Evolutionary conservation across 2,797 vertebrate species (phyloP).

Genomic region (Helostoma temminkii): DNA sequence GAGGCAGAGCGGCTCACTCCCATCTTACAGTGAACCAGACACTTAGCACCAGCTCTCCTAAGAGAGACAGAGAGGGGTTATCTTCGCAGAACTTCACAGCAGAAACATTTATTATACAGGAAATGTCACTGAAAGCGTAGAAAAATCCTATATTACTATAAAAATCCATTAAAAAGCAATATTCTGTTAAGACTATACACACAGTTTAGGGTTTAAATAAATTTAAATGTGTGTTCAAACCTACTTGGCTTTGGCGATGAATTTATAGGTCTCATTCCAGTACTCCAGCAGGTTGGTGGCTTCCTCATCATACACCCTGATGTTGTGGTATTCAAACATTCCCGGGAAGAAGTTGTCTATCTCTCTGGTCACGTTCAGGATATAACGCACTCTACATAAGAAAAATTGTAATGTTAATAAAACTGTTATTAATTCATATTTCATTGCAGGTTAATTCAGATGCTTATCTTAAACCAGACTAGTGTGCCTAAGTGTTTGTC

Average conservation of each 20-base stretch:
- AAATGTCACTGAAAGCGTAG: too few relatives aligned
- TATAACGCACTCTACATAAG: conserved; percentile 89
- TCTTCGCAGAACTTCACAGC: background rate
- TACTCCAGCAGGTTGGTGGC: conserved; percentile 96
- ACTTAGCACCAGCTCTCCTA: conserved; percentile 96
- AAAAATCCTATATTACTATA: too few relatives aligned
- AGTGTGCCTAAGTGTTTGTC: too few relatives aligned
- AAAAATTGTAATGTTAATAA: conserved; percentile 18
- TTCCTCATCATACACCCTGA: conserved; percentile 97
- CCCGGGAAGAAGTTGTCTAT: conserved; percentile 99
- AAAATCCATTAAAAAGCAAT: background rate
- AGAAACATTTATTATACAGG: background rate
- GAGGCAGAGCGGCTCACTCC: conserved; percentile 97
- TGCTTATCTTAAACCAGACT: background rate
- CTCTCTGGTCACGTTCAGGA: conserved; percentile 96
- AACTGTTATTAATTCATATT: background rate
- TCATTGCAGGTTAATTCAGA: background rate
- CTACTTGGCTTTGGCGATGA: conserved; percentile 98
- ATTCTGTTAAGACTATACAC: background rate
- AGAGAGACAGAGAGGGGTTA: background rate
- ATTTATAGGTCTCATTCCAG: conserved; percentile 99
- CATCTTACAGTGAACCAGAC: conserved; percentile 99
- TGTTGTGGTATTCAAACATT: conserved; percentile 96
- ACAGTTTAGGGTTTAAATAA: too few relatives aligned
- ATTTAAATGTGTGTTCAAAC: background rate